Conservation (phyloP, 1,140 invertebrate genomes). For the Lucilia cuprina region DNA sequence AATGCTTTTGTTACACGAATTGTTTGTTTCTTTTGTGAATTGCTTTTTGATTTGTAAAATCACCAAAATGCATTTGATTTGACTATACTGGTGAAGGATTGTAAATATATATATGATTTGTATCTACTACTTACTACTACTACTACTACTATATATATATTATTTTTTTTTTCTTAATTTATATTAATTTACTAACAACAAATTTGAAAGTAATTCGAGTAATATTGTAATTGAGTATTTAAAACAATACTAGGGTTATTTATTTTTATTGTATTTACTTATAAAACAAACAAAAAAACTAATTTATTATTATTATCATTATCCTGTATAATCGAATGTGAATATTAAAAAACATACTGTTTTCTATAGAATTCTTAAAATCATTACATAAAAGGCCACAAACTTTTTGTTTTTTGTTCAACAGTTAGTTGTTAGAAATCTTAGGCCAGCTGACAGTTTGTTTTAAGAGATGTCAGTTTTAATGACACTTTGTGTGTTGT, state of each 20-base stretch:
- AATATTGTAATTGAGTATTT: background rate
- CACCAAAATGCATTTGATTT: conserved; percentile 12
- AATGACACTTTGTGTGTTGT: too few relatives aligned
- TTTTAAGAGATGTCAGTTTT: too few relatives aligned
- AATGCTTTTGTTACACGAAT: conserved; percentile 19
- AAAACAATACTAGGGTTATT: background rate
- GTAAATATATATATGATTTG: background rate
- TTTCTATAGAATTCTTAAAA: background rate
- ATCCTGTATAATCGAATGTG: too few relatives aligned
- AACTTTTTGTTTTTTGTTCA: too few relatives aligned
- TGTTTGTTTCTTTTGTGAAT: conserved; percentile 15
- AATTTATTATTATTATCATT: too few relatives aligned
- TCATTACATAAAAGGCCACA: too few relatives aligned
- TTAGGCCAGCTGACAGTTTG: too few relatives aligned
- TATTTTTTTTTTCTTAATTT: background rate
- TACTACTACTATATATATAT: too few relatives aligned
- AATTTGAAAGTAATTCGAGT: background rate
- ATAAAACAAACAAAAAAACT: background rate
- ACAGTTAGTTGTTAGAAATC: too few relatives aligned
- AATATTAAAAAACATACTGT: background rate
- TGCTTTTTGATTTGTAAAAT: conserved; percentile 22
- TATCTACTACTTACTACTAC: background rate
- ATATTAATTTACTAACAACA: background rate
- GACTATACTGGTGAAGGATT: background rate
- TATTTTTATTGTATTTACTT: background rate